phyloP scores from a whole-genome alignment of 2,888 invertebrate genomes.

The Cataglyphis altisquamis region DNA sequence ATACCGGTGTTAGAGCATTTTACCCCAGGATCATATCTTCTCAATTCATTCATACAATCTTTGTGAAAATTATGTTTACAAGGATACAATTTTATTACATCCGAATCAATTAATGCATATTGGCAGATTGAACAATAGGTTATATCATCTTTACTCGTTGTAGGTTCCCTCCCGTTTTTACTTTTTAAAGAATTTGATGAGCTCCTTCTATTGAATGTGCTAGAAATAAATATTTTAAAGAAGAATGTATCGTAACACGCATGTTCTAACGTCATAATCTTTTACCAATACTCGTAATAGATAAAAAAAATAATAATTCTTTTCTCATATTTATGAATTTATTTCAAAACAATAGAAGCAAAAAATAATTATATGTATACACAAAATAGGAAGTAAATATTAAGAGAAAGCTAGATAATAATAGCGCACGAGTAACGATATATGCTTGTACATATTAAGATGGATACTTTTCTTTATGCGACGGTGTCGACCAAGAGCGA shows the following conservation, averaged over 20 bases:
- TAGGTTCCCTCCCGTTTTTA: conserved; percentile 8
- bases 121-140: conserved; percentile 48
- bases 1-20: neutral
- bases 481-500: conserved; percentile 25
- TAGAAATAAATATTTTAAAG: conserved; percentile 27
- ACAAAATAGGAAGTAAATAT: neutral
- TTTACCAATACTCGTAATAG: neutral
- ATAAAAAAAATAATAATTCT: neutral
- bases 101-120: conserved; percentile 16
- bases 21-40: conserved; percentile 24
- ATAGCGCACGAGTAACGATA: neutral
- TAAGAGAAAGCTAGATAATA: neutral
- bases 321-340: neutral
- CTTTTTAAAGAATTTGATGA: conserved; percentile 13
- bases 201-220: conserved; percentile 36
- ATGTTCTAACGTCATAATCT: neutral
- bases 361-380: neutral
- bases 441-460: neutral
- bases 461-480: conserved; percentile 21
- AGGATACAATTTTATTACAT: conserved; percentile 23
- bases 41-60: conserved; percentile 21
- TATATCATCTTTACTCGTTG: conserved; percentile 30
- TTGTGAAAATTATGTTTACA: conserved; percentile 45
- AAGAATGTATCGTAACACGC: neutral
- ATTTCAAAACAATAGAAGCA: neutral